Evolutionary conservation across 1,140 invertebrate species (phyloP), one percentile per base, ranked within the genome.

Genomic region (Lerema accius): DNA sequence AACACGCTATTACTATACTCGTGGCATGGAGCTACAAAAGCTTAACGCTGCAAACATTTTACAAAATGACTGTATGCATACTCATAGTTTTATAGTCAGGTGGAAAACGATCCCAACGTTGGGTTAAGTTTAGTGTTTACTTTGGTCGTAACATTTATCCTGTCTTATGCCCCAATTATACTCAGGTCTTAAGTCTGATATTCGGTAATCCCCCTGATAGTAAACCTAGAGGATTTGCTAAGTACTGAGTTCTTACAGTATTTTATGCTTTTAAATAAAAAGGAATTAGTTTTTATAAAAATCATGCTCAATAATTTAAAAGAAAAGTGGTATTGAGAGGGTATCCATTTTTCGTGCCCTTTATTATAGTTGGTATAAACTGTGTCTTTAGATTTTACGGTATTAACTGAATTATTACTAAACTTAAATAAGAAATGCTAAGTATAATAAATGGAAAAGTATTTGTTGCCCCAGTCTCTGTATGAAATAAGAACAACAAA

Each of bases 21-120:
- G 28, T 32, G 28, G 23, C 26, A 26, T 37, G 14, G 37, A 46
- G 39, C 13, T 37, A 35, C 39, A 59, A 16, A 14, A 26, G 16
- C 26, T 16, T 16, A 49, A 19, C 40, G 39, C 11, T 11, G 53
- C 37, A 49, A 23, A 65, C 7, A 49, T 43, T 58, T 65, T 58
- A 50, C 35, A 14, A 55, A 64, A 58, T 39, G 14, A 26, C 23
- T 42, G 43, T n/a, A 43, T 48, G 51, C 17, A 43, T 56, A 32
- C 39, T 42, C 13, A 46, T 46, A 45, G 42, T 46, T 46, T 46
- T 46, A 32, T 32, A 32, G 28, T 32, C 28, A 32, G 9, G 28
- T 32, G 9, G 4, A 32, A 32, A 32, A 9, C 4, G 28, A 32
- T 32, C 9, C 7, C 7, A 4, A 4, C 28, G 28, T 23, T 23